Base-by-base conservation (phyloP, 1,140 invertebrate genomes). In the Homarus americanus region DNA sequence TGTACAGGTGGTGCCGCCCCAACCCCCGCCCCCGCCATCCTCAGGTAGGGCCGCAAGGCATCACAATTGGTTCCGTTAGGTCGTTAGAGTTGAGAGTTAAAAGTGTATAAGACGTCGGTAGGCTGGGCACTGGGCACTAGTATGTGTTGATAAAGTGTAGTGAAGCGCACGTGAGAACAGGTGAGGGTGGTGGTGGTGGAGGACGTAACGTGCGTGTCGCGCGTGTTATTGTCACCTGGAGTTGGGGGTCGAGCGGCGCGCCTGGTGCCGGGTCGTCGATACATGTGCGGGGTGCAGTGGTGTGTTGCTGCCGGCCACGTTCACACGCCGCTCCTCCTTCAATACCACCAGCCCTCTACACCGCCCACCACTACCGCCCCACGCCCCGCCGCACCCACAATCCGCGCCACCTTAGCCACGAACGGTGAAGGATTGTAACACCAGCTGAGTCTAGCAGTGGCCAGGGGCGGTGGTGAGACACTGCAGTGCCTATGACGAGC, bases 221-320 rank as follows among this genome's bases (percentile, higher is more conserved):
- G 78, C 78, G 78, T 80, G 78, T 80, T 80, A 10, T 32, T 53
- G 44, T 80, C 79, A 63, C 79, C 41, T 53, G 28, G 40, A 7
- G 38, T 49, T 5, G 75, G 40, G 12, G 75, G 75, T n/a, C n/a
- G 49, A 28, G 49, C 49, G 49, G 28, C 28, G 28, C n/a, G 28
- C 79, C 44, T 4, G 38, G 79, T 34, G 79, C 49, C 41, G 58
- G 79, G 49, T 63, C 58, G 79, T 82, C 79, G 79, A 82, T 82
- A 82, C 79, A 82, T 63, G 79, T 82, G 49, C 41, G 79, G 49
- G 49, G 79, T 82, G 79, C 79, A 82, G 79, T 82, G 79, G 49
- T 82, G 79, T 82, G 49, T 34, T 82, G 79, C 32, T 82, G 79
- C 32, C 7, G 28, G 79, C 28, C 49, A 10, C 9, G 79, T 10